Percentiles rank a stretch among this genome's conserved stretches.
Evolutionary conservation across 2,797 vertebrate genomes (phyloP).

Genomic region (Euthynnus affinis): DNA sequence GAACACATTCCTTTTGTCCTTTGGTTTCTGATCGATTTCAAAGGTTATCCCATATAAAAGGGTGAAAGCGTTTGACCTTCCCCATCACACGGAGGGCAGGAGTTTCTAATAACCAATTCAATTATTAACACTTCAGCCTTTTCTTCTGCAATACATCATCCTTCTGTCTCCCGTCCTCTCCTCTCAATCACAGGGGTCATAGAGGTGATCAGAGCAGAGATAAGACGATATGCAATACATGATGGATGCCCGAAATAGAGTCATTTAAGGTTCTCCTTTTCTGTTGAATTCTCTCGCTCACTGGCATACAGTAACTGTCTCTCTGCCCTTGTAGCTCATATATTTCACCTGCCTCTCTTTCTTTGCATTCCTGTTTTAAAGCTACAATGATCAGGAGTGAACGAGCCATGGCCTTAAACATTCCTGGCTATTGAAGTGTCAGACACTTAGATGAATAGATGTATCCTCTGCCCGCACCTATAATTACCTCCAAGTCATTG

Average conservation of each 20-base stretch:
- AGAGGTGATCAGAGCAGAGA: conserved; percentile 49
- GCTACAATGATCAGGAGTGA: conserved; percentile 43
- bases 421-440: conserved; percentile 47
- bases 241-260: conserved; percentile 29
- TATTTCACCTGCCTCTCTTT: conserved; percentile 18
- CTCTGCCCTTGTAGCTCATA: conserved; percentile 52
- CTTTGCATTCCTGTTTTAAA: conserved; percentile 13
- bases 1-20: conserved; percentile 39
- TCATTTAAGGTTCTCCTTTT: conserved; percentile 17
- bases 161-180: conserved; percentile 3
- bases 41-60: conserved; percentile 60
- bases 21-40: conserved; percentile 64
- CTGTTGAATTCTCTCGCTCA: conserved; percentile 11
- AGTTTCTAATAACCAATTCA: conserved; percentile 65
- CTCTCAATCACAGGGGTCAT: conserved; percentile 37
- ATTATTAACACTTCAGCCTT: conserved; percentile 58
- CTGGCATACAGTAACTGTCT: conserved; percentile 36
- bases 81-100: conserved; percentile 18
- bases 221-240: conserved; percentile 14
- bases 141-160: conserved; percentile 19
- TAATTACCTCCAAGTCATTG: conserved; percentile 73
- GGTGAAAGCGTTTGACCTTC: conserved; percentile 62
- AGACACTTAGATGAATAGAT: conserved; percentile 56
- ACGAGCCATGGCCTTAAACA: conserved; percentile 35
- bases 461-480: conserved; percentile 45